A percentile compares a stretch with the other conserved stretches of the same genome.
Evolutionary conservation across 2,113 vertebrate species (phyloP).

Genomic region (Silurus glanis): DNA sequence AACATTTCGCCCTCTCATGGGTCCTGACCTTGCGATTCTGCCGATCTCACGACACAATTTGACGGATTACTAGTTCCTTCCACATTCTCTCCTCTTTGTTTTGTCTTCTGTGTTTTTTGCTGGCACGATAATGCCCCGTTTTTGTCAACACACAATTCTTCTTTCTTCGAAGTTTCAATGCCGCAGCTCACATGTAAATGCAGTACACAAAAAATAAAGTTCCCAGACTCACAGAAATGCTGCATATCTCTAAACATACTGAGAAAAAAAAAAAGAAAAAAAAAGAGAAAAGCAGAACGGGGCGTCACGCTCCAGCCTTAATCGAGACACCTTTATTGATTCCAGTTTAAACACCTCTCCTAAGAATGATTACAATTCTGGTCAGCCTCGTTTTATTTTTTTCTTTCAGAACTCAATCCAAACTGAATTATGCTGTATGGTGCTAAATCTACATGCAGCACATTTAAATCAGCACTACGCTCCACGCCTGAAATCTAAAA

Average conservation of each 20-base stretch:
- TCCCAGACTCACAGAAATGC: not conserved
- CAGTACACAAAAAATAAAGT: not conserved
- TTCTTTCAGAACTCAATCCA: slow-evolving; percentile 43
- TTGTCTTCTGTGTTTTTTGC: not conserved
- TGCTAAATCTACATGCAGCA: slow-evolving; percentile 30
- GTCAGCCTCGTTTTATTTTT: slow-evolving; percentile 40
- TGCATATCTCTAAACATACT: slow-evolving; percentile 7
- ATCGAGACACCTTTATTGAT: slow-evolving; percentile 57
- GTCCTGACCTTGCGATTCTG: slow-evolving; percentile 6
- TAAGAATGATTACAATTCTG: slow-evolving; percentile 51
- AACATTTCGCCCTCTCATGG: not conserved
- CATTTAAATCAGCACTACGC: slow-evolving; percentile 42
- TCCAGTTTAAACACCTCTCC: slow-evolving; percentile 52
- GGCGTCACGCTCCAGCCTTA: slow-evolving; percentile 25
- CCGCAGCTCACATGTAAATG: slow-evolving; percentile 5
- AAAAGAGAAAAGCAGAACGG: slow-evolving; percentile 25
- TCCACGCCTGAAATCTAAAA: slow-evolving; percentile 21
- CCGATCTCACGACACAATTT: slow-evolving; percentile 31
- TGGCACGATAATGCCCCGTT: slow-evolving; percentile 5
- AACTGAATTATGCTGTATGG: slow-evolving; percentile 47
- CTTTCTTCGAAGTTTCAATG: slow-evolving; percentile 14
- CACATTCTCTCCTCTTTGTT: not conserved
- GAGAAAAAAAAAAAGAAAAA: slow-evolving; percentile 28
- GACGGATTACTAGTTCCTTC: slow-evolving; percentile 26
- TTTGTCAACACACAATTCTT: not conserved